These are phyloP conservation scores for Coluber constrictor DNA, from an alignment of 2,797 vertebrate genomes.

Conservation along the genomic window DNA sequence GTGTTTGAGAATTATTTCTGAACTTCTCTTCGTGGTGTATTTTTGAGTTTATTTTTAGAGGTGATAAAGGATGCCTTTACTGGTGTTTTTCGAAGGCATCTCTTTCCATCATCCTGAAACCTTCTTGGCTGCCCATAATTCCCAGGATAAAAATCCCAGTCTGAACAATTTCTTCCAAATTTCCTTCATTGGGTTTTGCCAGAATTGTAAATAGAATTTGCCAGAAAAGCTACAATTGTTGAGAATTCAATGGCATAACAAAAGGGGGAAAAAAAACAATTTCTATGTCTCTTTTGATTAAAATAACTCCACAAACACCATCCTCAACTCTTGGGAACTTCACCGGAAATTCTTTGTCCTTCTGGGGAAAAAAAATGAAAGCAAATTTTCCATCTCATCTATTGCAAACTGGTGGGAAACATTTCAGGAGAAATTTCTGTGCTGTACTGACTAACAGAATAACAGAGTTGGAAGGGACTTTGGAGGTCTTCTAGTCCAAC, in stretches of 20 bases:
- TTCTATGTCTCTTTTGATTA: not conserved
- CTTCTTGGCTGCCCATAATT: not conserved
- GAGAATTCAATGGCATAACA: not conserved
- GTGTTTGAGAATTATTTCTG: not conserved
- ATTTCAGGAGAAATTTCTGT: not conserved
- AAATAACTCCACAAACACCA: not conserved
- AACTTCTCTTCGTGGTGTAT: not conserved
- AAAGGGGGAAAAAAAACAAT: not conserved
- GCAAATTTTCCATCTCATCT: not conserved
- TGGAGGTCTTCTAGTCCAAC: not conserved
- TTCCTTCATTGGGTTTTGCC: not conserved
- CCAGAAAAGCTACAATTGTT: not conserved
- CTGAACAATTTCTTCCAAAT: not conserved
- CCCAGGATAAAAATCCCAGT: not conserved
- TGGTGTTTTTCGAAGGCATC: not conserved
- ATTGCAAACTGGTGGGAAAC: not conserved
- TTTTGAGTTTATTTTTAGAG: not conserved
- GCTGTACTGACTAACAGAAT: not conserved
- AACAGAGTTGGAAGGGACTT: not conserved
- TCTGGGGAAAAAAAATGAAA: not conserved
- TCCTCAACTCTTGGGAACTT: not conserved
- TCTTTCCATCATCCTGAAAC: not conserved
- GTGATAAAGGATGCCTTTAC: not conserved
- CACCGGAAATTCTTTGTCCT: not conserved
- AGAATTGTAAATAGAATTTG: not conserved